Conservation (phyloP, 1,140 invertebrate species). For the Marisa cornuarietis region DNA sequence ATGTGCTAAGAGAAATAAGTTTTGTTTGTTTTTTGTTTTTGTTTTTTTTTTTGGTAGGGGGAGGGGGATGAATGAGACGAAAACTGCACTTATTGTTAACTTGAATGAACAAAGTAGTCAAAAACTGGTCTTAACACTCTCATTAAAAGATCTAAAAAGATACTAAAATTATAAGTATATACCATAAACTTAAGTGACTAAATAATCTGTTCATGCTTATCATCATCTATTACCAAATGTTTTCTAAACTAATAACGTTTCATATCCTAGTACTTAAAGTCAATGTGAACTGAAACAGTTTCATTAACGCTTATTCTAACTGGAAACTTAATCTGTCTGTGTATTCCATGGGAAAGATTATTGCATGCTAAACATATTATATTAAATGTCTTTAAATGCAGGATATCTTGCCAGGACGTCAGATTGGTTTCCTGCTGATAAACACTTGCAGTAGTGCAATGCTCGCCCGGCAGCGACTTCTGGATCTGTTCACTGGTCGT, state of each 20-base stretch:
- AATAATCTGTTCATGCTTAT: background rate
- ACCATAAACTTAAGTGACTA: too few relatives aligned
- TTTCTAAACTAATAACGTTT: background rate
- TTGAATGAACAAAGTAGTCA: too few relatives aligned
- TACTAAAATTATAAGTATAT: too few relatives aligned
- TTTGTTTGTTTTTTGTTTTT: too few relatives aligned
- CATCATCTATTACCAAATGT: background rate
- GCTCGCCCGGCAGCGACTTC: background rate
- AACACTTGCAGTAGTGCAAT: conserved; percentile 4
- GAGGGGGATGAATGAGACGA: too few relatives aligned
- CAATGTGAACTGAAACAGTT: too few relatives aligned
- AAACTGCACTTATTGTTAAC: too few relatives aligned
- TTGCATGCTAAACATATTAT: background rate
- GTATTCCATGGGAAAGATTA: background rate
- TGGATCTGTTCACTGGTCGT: background rate
- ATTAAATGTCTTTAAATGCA: background rate
- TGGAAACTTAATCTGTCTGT: too few relatives aligned
- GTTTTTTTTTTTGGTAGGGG: too few relatives aligned
- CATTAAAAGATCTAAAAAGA: too few relatives aligned
- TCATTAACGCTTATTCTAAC: background rate
- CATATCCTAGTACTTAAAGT: background rate
- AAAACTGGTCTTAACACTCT: too few relatives aligned
- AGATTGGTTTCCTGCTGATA: conserved; percentile 9
- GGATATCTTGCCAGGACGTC: background rate
- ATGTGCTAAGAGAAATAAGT: too few relatives aligned